phyloP scores from a whole-genome alignment of 1,140 invertebrate species.

The Drosophila setifemur region DNA sequence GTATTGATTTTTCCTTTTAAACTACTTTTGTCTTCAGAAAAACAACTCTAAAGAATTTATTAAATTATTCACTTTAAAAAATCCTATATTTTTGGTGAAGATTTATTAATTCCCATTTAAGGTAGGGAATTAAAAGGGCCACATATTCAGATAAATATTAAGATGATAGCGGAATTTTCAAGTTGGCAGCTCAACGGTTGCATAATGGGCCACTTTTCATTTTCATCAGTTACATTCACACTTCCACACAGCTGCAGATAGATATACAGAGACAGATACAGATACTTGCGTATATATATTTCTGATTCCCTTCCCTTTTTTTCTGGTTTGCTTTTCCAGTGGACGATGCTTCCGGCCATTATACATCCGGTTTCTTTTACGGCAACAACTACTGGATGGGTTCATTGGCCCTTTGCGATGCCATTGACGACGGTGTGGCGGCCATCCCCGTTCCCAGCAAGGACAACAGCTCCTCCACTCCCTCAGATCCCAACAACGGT shows the following conservation, averaged over 20 bases:
- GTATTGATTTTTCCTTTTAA: too few species aligned
- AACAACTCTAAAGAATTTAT: too few species aligned
- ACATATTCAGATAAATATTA: neutral
- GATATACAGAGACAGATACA: too few species aligned
- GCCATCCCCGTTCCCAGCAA: slow-evolving; percentile 6
- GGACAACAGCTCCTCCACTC: slow-evolving; percentile 42
- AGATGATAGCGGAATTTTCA: slow-evolving; percentile 4
- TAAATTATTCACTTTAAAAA: too few species aligned
- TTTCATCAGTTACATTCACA: slow-evolving; percentile 1
- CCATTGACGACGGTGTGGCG: slow-evolving; percentile 84
- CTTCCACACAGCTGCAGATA: neutral
- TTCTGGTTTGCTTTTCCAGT: slow-evolving; percentile 84
- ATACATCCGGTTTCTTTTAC: slow-evolving; percentile 91
- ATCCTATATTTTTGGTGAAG: neutral
- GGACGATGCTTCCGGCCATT: slow-evolving; percentile 91
- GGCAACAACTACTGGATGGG: slow-evolving; percentile 92
- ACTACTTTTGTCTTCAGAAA: too few species aligned
- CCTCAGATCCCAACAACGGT: slow-evolving; percentile 33
- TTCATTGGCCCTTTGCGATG: slow-evolving; percentile 88
- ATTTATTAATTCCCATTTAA: neutral
- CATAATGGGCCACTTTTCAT: slow-evolving; percentile 22
- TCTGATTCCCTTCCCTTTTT: slow-evolving; percentile 53
- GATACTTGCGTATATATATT: too few species aligned
- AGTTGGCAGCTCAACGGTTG: slow-evolving; percentile 10
- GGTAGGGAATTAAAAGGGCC: neutral